Conservation (phyloP, 2,888 invertebrate species). For the Amphiduros pacificus region DNA sequence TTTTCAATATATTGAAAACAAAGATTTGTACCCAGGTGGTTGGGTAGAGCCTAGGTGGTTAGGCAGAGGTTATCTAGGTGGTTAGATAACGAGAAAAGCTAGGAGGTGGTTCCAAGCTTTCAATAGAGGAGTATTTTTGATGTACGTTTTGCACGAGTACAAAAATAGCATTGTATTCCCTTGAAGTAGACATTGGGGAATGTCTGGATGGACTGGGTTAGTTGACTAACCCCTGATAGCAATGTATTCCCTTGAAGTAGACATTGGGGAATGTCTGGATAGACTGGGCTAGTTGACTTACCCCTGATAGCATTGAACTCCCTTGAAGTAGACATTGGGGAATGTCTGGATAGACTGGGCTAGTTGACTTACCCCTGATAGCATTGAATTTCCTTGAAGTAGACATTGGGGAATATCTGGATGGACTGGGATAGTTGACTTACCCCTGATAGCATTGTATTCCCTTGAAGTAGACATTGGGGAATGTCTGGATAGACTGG, state of each 20-base stretch:
- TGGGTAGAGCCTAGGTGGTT: too few species aligned
- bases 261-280: slow-evolving; percentile 8
- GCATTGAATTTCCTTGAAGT: slow-evolving; percentile 29
- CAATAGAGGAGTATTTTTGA: not conserved
- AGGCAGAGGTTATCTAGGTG: too few species aligned
- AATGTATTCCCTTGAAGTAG: not conserved
- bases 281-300: slow-evolving; percentile 24
- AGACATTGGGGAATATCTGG: slow-evolving; percentile 20
- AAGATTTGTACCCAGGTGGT: too few species aligned
- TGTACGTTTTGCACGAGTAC: too few species aligned
- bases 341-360: slow-evolving; percentile 20
- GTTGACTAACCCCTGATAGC: too few species aligned
- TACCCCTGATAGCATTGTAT: too few species aligned
- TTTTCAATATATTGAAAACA: too few species aligned
- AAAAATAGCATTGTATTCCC: not conserved
- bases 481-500: slow-evolving; percentile 10
- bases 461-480: not conserved
- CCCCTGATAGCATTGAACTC: not conserved
- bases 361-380: slow-evolving; percentile 31
- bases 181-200: not conserved
- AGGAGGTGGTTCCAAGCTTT: too few species aligned
- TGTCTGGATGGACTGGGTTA: too few species aligned
- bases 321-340: not conserved
- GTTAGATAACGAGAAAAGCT: too few species aligned
- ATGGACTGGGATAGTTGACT: too few species aligned